Conservation (phyloP, 1,140 invertebrate genomes). For the Panagrolaimus sp. region DNA sequence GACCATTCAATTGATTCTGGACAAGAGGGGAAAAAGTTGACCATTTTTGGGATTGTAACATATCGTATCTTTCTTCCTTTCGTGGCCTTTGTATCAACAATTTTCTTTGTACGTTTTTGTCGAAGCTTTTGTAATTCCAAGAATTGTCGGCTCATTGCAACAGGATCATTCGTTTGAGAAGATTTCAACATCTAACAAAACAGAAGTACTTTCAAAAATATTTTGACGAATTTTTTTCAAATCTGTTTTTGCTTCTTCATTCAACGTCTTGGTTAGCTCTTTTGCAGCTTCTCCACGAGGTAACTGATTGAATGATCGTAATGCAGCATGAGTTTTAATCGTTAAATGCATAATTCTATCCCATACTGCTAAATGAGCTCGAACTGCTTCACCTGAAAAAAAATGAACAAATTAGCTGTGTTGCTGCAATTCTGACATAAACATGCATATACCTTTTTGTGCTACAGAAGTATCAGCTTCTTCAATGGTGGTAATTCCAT, state of each 20-base stretch:
- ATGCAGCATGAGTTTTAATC: constrained; percentile 14
- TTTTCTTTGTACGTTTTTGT: constrained; percentile 65
- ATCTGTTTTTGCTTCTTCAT: neutral
- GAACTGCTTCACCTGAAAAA: constrained; percentile 14
- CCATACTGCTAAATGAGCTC: constrained; percentile 14
- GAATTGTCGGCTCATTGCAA: constrained; percentile 67
- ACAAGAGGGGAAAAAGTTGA: constrained; percentile 66
- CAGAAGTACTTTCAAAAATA: neutral
- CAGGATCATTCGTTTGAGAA: constrained; percentile 71
- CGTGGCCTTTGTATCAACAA: constrained; percentile 78
- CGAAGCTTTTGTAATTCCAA: constrained; percentile 81
- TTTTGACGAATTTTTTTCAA: constrained; percentile 1
- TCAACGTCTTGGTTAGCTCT: neutral
- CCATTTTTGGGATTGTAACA: constrained; percentile 76
- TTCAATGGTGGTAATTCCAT: neutral
- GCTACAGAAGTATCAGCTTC: neutral
- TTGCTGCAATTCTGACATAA: neutral
- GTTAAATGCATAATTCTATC: constrained; percentile 16
- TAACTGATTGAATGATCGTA: constrained; percentile 20
- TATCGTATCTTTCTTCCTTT: constrained; percentile 72
- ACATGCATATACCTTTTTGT: neutral
- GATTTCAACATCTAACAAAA: constrained; percentile 62
- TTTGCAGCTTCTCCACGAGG: constrained; percentile 14
- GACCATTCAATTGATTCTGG: constrained; percentile 47
- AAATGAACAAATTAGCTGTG: neutral